Evolutionary conservation across 2,888 invertebrate species (phyloP).

Genomic region (Sarcophaga rosellei): DNA sequence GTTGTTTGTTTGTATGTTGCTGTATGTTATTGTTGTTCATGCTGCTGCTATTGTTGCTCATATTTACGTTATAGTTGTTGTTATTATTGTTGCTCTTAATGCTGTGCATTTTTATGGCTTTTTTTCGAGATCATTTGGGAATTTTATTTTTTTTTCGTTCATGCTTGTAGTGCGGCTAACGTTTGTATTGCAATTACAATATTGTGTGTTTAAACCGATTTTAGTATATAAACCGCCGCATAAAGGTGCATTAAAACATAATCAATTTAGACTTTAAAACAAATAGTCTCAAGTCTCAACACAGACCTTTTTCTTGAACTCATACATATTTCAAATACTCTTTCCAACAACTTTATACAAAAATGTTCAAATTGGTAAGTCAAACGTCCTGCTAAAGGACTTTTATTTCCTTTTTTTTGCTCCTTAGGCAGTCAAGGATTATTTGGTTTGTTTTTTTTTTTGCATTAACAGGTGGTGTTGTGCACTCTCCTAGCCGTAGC

Average conservation of each 20-base stretch:
- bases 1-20: neutral
- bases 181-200: neutral
- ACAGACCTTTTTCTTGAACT: slow-evolving; percentile 74
- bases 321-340: slow-evolving; percentile 16
- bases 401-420: neutral
- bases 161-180: neutral
- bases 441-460: slow-evolving; percentile 53
- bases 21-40: slow-evolving; percentile 24
- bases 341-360: slow-evolving; percentile 16
- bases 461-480: slow-evolving; percentile 75
- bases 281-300: slow-evolving; percentile 74
- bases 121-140: slow-evolving; percentile 64
- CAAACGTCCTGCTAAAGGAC: neutral
- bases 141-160: slow-evolving; percentile 48
- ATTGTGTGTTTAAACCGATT: slow-evolving; percentile 45
- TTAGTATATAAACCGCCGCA: slow-evolving; percentile 65
- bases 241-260: slow-evolving; percentile 64
- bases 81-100: slow-evolving; percentile 28
- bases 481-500: slow-evolving; percentile 77
- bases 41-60: slow-evolving; percentile 37
- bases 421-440: neutral
- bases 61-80: slow-evolving; percentile 17
- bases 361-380: slow-evolving; percentile 81
- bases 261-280: slow-evolving; percentile 65
- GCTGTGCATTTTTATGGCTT: slow-evolving; percentile 62